phyloP scores from a whole-genome alignment of 1,140 invertebrate genomes.

The Leptopilina clavipes region DNA sequence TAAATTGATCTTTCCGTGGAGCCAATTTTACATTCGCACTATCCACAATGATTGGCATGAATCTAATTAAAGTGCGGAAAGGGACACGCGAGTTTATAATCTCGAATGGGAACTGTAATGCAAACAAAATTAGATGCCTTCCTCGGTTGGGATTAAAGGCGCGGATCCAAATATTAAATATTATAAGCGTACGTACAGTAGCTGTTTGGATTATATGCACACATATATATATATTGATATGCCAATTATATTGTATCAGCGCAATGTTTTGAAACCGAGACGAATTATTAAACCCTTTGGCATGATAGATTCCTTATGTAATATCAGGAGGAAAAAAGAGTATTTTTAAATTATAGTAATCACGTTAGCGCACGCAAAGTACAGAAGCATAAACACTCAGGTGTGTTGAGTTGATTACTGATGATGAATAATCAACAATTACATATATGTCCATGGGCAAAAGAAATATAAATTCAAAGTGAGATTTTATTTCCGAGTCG shows the following conservation, averaged over 20 bases:
- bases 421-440: conserved; percentile 27
- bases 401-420: conserved; percentile 21
- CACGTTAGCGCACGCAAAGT: background rate
- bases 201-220: background rate
- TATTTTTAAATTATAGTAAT: conserved; percentile 29
- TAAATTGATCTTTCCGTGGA: background rate
- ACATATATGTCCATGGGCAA: background rate
- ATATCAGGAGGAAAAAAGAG: background rate
- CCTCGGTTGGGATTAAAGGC: background rate
- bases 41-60: conserved; percentile 58
- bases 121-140: conserved; percentile 22
- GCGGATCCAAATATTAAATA: no score
- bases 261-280: background rate
- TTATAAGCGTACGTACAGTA: background rate
- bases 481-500: background rate
- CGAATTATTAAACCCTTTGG: conserved; percentile 10
- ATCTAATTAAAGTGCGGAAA: conserved; percentile 61
- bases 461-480: background rate
- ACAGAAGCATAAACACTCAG: conserved; percentile 13
- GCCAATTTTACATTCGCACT: conserved; percentile 60
- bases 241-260: conserved; percentile 23
- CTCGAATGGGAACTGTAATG: conserved; percentile 36
- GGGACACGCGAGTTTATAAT: conserved; percentile 49
- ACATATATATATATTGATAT: background rate
- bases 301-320: background rate